phyloP scores from a whole-genome alignment of 2,113 vertebrate species.

The Tupaia tana region DNA sequence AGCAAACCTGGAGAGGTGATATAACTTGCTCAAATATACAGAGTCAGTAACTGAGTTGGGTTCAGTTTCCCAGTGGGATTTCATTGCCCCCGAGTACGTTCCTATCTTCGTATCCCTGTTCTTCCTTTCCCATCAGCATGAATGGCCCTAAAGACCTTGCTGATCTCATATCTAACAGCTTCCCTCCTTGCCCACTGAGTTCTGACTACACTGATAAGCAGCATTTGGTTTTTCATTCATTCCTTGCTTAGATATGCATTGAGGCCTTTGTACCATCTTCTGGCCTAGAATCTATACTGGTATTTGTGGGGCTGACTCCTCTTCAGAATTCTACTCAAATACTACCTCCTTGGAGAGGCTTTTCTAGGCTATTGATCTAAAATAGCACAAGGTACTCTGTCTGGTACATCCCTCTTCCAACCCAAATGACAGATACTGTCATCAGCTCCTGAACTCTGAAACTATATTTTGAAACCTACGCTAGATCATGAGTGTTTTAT shows the following conservation, averaged over 20 bases:
- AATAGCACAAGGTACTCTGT: neutral
- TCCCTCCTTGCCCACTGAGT: accelerated
- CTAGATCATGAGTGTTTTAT: neutral
- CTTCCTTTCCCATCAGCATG: neutral
- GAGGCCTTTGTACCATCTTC: neutral
- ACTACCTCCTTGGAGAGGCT: neutral
- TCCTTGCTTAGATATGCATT: neutral
- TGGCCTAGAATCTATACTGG: neutral
- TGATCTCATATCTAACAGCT: neutral
- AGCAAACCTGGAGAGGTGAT: neutral
- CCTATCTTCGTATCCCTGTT: neutral
- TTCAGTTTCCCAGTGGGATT: neutral
- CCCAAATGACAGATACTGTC: neutral
- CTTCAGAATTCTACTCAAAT: neutral
- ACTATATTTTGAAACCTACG: neutral
- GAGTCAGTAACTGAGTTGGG: neutral
- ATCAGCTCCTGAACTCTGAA: neutral
- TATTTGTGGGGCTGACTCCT: neutral
- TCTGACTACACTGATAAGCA: neutral
- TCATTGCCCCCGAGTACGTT: neutral
- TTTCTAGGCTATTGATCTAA: neutral
- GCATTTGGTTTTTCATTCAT: neutral
- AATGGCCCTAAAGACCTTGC: accelerated
- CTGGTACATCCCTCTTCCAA: neutral
- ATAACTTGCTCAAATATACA: neutral